These are phyloP conservation scores for Torymus tubicola DNA, from an alignment of 2,888 invertebrate species.

Conservation along the genomic window DNA sequence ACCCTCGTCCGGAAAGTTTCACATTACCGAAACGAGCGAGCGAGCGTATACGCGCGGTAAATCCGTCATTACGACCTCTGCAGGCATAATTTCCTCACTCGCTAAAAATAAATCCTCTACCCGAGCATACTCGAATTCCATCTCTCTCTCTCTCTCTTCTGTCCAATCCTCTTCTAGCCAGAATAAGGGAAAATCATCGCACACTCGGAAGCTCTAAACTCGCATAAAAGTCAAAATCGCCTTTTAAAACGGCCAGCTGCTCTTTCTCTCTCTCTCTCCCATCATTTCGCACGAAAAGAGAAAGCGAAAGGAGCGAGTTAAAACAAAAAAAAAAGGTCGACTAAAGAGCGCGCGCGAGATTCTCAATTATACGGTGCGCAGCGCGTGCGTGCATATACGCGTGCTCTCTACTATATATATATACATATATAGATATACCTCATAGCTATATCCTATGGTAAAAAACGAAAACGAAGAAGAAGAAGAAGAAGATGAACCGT, in stretches of 20 bases:
- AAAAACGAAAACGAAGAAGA: neutral
- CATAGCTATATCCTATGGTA: neutral
- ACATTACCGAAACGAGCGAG: neutral
- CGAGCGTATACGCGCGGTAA: constrained; percentile 15
- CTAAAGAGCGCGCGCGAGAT: constrained; percentile 22
- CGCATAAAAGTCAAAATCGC: constrained; percentile 47
- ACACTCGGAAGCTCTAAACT: constrained; percentile 16
- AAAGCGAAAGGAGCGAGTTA: constrained; percentile 1
- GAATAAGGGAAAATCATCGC: too few species aligned
- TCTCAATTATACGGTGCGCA: constrained; percentile 42
- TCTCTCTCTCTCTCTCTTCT: constrained; percentile 26
- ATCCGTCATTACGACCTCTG: constrained; percentile 39
- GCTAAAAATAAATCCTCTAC: constrained; percentile 41
- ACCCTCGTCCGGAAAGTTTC: neutral
- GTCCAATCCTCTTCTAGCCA: neutral
- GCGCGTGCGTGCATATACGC: constrained; percentile 14
- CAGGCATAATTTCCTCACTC: constrained; percentile 30
- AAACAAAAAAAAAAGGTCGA: neutral
- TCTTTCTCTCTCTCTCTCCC: neutral
- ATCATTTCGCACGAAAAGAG: neutral
- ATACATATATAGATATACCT: neutral
- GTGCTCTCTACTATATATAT: neutral
- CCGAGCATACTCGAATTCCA: constrained; percentile 28
- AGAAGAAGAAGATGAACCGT: neutral
- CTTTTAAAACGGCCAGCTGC: constrained; percentile 21